phyloP scores from a whole-genome alignment of 2,888 invertebrate species.

The Strigamia transsilvanica region DNA sequence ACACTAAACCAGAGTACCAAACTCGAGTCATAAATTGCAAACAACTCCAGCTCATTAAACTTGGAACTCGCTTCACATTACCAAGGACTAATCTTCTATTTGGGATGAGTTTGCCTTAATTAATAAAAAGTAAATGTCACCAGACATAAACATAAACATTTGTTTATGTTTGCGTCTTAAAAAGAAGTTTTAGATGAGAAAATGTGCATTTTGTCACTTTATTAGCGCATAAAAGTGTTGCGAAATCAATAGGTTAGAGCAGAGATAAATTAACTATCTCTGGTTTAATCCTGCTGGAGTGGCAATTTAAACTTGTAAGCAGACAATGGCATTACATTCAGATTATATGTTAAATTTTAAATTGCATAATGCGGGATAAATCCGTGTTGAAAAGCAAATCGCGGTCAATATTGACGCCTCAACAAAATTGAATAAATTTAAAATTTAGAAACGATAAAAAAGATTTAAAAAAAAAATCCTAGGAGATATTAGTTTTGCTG shows the following conservation, averaged over 20 bases:
- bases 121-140: neutral
- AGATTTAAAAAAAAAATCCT: too few relatives aligned
- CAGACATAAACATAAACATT: too few relatives aligned
- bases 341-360: neutral
- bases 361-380: neutral
- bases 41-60: too few relatives aligned
- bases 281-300: neutral
- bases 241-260: conserved; percentile 6
- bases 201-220: neutral
- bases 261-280: neutral
- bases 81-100: too few relatives aligned
- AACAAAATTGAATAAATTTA: neutral
- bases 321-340: conserved; percentile 10
- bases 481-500: too few relatives aligned
- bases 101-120: neutral
- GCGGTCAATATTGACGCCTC: neutral
- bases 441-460: neutral
- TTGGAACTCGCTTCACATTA: too few relatives aligned
- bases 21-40: too few relatives aligned
- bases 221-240: neutral
- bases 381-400: neutral
- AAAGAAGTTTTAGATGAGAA: neutral
- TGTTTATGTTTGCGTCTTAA: neutral
- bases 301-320: neutral
- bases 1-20: too few relatives aligned